Percentiles rank a stretch among this genome's conserved stretches.
Evolutionary conservation across 2,797 vertebrate species (phyloP).

Genomic region (Siniperca scherzeri): DNA sequence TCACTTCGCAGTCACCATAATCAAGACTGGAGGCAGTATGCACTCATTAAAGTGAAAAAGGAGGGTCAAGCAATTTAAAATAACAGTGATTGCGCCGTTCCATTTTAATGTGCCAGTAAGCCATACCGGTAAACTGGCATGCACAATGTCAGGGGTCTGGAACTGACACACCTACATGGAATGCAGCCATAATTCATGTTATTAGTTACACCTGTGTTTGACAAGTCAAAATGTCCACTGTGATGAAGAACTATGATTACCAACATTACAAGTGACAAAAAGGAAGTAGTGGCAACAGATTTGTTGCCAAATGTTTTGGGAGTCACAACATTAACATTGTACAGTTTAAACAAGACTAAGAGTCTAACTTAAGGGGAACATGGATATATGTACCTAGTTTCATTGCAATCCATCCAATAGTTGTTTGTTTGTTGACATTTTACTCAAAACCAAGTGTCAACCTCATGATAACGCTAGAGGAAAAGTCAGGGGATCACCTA

Average conservation of each 20-base stretch:
- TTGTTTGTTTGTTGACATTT: too few species aligned
- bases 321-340: background rate
- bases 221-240: background rate
- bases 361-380: too few species aligned
- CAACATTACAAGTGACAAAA: background rate
- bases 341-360: background rate
- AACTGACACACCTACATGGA: background rate
- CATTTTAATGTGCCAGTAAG: background rate
- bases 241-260: background rate
- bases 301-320: background rate
- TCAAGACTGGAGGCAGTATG: background rate
- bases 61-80: background rate
- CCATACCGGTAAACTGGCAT: background rate
- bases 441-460: too few species aligned
- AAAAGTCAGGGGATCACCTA: too few species aligned
- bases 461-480: too few species aligned
- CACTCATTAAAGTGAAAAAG: background rate
- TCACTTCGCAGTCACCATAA: conserved; percentile 3
- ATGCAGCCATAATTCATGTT: background rate
- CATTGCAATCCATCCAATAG: too few species aligned
- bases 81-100: background rate
- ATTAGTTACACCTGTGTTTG: background rate
- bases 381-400: too few species aligned
- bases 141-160: background rate
- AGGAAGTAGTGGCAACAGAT: background rate